Evolutionary conservation across 2,888 invertebrate species (phyloP).

Genomic region (Lasioglossum villosulum): DNA sequence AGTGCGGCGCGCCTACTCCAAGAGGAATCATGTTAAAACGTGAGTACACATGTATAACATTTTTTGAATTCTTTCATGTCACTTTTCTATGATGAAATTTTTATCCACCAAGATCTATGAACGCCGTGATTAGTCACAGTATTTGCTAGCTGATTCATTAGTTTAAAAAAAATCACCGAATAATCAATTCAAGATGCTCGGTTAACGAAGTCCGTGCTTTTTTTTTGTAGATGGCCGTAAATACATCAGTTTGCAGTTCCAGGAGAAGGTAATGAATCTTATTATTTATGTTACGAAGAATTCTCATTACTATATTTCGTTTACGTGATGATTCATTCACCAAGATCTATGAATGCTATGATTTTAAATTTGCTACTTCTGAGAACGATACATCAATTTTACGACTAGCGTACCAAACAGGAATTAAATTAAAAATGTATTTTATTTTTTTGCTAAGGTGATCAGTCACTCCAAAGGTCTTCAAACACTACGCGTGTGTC

Average conservation of each 20-base stretch:
- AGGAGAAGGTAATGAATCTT: slow-evolving; percentile 21
- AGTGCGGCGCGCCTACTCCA: background rate
- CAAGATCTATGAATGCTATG: slow-evolving; percentile 66
- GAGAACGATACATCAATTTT: slow-evolving; percentile 15
- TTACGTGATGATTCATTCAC: slow-evolving; percentile 52
- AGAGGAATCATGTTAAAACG: background rate
- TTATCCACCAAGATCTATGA: slow-evolving; percentile 62
- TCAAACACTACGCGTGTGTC: background rate
- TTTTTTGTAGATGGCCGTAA: background rate
- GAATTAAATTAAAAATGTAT: background rate
- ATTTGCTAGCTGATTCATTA: slow-evolving; percentile 60
- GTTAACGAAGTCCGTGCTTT: background rate
- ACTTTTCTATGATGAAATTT: slow-evolving; percentile 46
- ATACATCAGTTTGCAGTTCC: background rate
- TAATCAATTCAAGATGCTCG: no score
- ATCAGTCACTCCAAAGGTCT: background rate
- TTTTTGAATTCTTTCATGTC: background rate
- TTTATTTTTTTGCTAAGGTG: slow-evolving; percentile 22
- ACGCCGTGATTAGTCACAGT: slow-evolving; percentile 56
- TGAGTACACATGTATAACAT: slow-evolving; percentile 7
- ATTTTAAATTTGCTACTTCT: slow-evolving; percentile 69
- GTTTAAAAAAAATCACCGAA: background rate
- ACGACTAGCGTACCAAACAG: background rate
- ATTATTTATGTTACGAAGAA: background rate
- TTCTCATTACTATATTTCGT: background rate